Evolutionary conservation across 2,113 vertebrate species (phyloP), one percentile per base, ranked within the genome.

Genomic region (Gymnarchus niloticus): DNA sequence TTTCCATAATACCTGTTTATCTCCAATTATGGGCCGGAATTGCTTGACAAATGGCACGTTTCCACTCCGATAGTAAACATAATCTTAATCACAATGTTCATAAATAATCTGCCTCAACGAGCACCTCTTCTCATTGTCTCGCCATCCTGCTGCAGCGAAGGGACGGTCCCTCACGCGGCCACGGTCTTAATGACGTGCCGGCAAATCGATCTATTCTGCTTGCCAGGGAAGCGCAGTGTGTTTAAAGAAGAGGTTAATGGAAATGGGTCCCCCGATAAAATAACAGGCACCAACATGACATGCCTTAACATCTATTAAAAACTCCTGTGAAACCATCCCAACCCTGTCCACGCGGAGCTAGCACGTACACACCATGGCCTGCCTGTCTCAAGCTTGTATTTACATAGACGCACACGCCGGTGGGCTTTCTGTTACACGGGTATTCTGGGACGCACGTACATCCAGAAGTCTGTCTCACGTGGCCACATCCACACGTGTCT

Each of bases 1-100:
- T 82, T 82, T 54, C 51, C 80, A 82, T 82, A 82, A 82, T 82
- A 82, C 80, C 80, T 54, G 80, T 82, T 82, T 82, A 82, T 25
- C 51, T 82, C 80, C 80, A 82, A 54, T 82, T 82, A 82, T 28
- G 37, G 48, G 48, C 25, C 56, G 80, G 21, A 82, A 82, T 82
- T 82, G 51, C 51, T 51, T 82, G 80, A 82, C 80, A 82, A 82
- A 82, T 82, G 80, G 51, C 28, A 54, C 56, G n/a, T 82, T 82
- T 82, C 48, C 80, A 54, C 80, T 82, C 51, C 8, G 14, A 37
- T 54, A 54, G 51, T 48, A 82, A 82, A 82, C 80, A 82, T 51
- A 82, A 82, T 82, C 80, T 33, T 82, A 56, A 82, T 82, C 51
- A 82, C 51, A 33, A 54, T 54, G 80, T 82, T 82, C 48, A 82